Evolutionary conservation across 92 coral and sea anemone species (phyloP).

Genomic region (Palythoa heliodiscus): DNA sequence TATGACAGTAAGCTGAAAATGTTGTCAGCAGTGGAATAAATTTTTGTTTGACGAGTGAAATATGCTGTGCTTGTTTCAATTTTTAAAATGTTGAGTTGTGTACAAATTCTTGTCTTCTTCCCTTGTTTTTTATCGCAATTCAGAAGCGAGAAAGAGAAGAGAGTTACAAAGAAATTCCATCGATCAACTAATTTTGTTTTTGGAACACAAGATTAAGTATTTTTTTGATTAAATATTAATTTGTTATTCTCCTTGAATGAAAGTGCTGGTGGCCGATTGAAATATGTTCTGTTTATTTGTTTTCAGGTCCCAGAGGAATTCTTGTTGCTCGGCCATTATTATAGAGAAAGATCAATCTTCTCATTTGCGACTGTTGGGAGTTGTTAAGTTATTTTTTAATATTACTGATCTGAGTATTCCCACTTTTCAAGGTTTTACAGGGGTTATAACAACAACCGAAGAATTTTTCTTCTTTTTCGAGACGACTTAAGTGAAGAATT

Average conservation of each 20-base stretch:
- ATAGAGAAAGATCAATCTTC: no score
- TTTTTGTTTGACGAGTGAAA: neutral
- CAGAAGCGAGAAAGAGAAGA: neutral
- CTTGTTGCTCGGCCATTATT: no score
- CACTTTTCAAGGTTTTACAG: no score
- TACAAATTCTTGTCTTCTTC: neutral
- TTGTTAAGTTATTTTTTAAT: no score
- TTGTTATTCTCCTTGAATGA: neutral
- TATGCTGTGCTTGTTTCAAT: conserved; percentile 12
- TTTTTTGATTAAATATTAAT: neutral
- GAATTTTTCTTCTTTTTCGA: no score
- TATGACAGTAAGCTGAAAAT: no score
- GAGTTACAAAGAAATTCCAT: neutral
- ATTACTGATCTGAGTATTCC: no score
- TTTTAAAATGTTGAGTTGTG: neutral
- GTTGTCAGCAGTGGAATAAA: neutral
- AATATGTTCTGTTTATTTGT: neutral
- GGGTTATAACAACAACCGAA: no score
- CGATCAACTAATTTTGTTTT: neutral
- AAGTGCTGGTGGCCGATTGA: neutral
- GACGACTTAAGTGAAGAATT: no score
- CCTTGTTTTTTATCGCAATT: neutral
- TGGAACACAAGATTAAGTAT: neutral
- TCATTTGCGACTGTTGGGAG: no score
- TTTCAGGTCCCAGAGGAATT: no score